phyloP scores from a whole-genome alignment of 2,888 invertebrate genomes.

The Seira musarum region DNA sequence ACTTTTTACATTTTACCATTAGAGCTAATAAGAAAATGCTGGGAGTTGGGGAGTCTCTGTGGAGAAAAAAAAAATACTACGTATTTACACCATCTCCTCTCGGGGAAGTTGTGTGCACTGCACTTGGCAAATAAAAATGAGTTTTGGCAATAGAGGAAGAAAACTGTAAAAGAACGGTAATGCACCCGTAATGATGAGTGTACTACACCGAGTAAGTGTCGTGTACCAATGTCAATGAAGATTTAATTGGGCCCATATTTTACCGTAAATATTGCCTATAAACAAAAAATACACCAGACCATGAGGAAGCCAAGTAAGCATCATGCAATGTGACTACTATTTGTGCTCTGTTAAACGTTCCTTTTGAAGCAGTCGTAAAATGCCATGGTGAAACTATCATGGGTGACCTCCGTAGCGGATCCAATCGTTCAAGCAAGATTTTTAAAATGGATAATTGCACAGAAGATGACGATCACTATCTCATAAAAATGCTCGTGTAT shows the following conservation, averaged over 20 bases:
- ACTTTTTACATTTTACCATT: constrained; percentile 22
- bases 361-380: constrained; percentile 28
- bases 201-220: constrained; percentile 51
- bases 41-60: constrained; percentile 4
- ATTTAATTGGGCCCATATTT: constrained; percentile 68
- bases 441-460: constrained; percentile 6
- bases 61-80: constrained; percentile 14
- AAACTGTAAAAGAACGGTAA: constrained; percentile 16
- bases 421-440: constrained; percentile 22
- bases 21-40: constrained; percentile 22
- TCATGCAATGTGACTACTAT: not conserved
- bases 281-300: not conserved
- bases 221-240: constrained; percentile 63
- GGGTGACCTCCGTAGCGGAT: constrained; percentile 39
- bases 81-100: constrained; percentile 1
- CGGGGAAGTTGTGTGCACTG: not conserved
- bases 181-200: constrained; percentile 32
- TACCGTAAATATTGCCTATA: constrained; percentile 32
- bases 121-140: constrained; percentile 16
- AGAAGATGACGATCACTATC: constrained; percentile 2
- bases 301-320: not conserved
- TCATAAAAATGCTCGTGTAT: not conserved
- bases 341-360: not conserved
- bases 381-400: constrained; percentile 32
- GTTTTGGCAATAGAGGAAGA: constrained; percentile 13